These are phyloP conservation scores for Peromyscus eremicus DNA, from an alignment of 2,797 vertebrate species.

Conservation along the genomic window DNA sequence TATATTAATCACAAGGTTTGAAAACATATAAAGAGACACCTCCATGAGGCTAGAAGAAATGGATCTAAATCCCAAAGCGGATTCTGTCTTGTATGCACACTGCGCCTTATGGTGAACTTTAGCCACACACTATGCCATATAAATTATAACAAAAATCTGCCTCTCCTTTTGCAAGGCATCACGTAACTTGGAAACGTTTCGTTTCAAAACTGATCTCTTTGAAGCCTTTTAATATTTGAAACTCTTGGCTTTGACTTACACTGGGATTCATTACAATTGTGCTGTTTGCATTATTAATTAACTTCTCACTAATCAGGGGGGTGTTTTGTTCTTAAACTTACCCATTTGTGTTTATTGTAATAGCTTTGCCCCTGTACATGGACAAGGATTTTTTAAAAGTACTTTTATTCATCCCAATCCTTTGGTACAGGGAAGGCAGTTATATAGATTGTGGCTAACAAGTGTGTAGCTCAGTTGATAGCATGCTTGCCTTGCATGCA, in stretches of 20 bases:
- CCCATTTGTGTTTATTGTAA: background rate
- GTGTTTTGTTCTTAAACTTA: background rate
- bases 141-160: slow-evolving; percentile 30
- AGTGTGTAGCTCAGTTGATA: background rate
- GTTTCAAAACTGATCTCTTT: slow-evolving; percentile 34
- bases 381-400: slow-evolving; percentile 30
- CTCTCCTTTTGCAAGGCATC: slow-evolving; percentile 48
- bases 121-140: background rate
- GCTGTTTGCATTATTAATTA: background rate
- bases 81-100: background rate
- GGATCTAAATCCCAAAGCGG: background rate
- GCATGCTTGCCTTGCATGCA: background rate
- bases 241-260: slow-evolving; percentile 52
- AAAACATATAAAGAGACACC: slow-evolving; percentile 40
- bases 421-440: background rate
- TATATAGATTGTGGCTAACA: background rate
- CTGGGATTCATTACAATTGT: slow-evolving; percentile 25
- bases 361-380: slow-evolving; percentile 9
- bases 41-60: slow-evolving; percentile 30
- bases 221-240: slow-evolving; percentile 57
- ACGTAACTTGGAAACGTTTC: background rate
- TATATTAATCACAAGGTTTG: slow-evolving; percentile 51
- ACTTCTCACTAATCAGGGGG: background rate
- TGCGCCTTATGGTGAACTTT: slow-evolving; percentile 52
- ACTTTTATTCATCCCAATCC: slow-evolving; percentile 3